A percentile compares a stretch with the other conserved stretches of the same genome.
phyloP scores from a whole-genome alignment of 2,113 vertebrate genomes.

The Murina feae region DNA sequence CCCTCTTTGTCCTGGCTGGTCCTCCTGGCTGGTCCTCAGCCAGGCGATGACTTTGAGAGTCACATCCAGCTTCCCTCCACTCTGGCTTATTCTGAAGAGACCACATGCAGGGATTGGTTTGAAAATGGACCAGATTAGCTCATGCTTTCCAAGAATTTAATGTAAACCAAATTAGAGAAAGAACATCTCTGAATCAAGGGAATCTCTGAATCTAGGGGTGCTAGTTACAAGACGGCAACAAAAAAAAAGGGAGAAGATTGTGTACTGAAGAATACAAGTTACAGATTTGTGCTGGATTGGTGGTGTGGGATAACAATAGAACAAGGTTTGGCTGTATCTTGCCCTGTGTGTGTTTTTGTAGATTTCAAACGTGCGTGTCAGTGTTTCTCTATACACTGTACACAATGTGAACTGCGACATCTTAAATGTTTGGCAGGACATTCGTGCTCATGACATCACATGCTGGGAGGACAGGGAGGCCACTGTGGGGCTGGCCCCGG shows the following conservation, averaged over 20 bases:
- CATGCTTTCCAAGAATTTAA: constrained; percentile 53
- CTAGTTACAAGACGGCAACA: background rate
- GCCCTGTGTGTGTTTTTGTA: background rate
- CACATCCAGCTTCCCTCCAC: background rate
- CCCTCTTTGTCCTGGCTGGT: too few relatives aligned
- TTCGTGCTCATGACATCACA: constrained; percentile 81
- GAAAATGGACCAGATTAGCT: background rate
- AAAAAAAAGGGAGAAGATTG: constrained; percentile 8
- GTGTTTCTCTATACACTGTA: constrained; percentile 65
- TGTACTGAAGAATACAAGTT: constrained; percentile 35
- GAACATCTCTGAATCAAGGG: constrained; percentile 1
- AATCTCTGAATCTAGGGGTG: constrained; percentile 3
- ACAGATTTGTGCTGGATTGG: constrained; percentile 20
- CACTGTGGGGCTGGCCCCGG: constrained; percentile 58
- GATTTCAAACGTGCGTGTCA: background rate
- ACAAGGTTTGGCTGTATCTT: constrained; percentile 66
- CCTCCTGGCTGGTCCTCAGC: background rate
- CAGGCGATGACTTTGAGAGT: background rate
- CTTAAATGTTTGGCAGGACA: constrained; percentile 80
- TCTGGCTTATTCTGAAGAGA: background rate
- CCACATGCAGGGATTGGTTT: background rate
- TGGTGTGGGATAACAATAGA: constrained; percentile 46
- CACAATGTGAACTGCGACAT: constrained; percentile 68
- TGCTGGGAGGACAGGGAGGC: constrained; percentile 78
- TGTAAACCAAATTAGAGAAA: background rate